These are phyloP conservation scores for Anhinga rufa DNA, from an alignment of 2,113 vertebrate species.

Conservation along the genomic window DNA sequence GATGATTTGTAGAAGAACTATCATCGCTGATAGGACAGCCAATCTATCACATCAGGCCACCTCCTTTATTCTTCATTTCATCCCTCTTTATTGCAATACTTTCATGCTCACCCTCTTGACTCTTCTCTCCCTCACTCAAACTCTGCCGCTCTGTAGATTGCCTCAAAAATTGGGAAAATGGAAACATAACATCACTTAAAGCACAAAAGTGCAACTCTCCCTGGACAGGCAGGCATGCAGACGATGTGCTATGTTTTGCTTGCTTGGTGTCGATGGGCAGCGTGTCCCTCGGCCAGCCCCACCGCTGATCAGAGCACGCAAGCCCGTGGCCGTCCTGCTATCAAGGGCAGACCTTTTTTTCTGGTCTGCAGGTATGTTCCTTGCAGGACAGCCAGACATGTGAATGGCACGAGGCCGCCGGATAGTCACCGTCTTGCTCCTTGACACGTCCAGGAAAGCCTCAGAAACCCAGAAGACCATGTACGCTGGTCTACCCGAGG, in stretches of 20 bases:
- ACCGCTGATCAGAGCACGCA: too few relatives aligned
- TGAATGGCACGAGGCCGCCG: neutral
- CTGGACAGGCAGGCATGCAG: neutral
- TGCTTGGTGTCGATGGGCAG: neutral
- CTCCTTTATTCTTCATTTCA: neutral
- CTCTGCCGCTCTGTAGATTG: neutral
- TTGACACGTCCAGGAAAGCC: rapidly evolving
- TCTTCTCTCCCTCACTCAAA: neutral
- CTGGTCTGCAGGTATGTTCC: neutral
- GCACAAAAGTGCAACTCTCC: neutral
- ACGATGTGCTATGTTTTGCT: rapidly evolving
- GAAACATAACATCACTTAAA: neutral
- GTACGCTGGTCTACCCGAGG: rapidly evolving
- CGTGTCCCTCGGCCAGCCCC: neutral
- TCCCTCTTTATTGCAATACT: neutral
- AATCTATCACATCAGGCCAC: neutral
- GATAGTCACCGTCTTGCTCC: neutral
- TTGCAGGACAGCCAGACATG: rapidly evolving
- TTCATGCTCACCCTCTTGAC: neutral
- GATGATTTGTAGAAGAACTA: neutral
- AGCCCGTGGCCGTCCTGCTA: rapidly evolving
- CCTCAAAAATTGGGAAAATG: neutral
- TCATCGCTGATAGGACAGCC: neutral
- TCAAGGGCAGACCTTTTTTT: neutral
- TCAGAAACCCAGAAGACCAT: neutral